phyloP scores from a whole-genome alignment of 1,140 invertebrate genomes.

The Teleopsis dalmanni region DNA sequence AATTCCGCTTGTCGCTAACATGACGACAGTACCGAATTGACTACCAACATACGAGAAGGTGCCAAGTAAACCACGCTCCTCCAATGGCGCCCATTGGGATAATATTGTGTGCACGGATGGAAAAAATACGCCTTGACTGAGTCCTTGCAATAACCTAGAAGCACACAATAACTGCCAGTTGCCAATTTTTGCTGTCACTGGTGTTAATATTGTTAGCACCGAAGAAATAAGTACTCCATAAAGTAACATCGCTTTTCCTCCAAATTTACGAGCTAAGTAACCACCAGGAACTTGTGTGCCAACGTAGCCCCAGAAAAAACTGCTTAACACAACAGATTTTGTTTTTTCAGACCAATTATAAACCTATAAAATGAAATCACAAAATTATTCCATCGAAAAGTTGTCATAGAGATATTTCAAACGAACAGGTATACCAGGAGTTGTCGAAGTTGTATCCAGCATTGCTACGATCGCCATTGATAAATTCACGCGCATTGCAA shows the following conservation, averaged over 20 bases:
- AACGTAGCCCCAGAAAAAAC: slow-evolving; percentile 53
- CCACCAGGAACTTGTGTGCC: slow-evolving; percentile 34
- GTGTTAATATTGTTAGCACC: slow-evolving; percentile 48
- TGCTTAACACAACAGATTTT: slow-evolving; percentile 52
- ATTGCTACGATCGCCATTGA: slow-evolving; percentile 55
- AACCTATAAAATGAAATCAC: slow-evolving; percentile 5
- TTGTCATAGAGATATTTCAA: not conserved
- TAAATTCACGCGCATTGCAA: slow-evolving; percentile 57
- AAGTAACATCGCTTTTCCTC: slow-evolving; percentile 56
- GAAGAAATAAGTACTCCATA: slow-evolving; percentile 51
- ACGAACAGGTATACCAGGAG: slow-evolving; percentile 34
- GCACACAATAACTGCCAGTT: slow-evolving; percentile 54
- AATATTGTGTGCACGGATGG: slow-evolving; percentile 68
- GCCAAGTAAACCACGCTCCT: slow-evolving; percentile 51
- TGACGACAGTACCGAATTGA: slow-evolving; percentile 59
- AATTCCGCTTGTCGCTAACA: slow-evolving; percentile 53
- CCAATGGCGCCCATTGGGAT: slow-evolving; percentile 46
- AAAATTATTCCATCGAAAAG: no score
- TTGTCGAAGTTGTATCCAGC: slow-evolving; percentile 23
- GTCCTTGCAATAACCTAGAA: slow-evolving; percentile 64
- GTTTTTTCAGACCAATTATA: slow-evolving; percentile 47
- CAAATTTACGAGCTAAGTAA: slow-evolving; percentile 46
- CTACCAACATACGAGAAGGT: slow-evolving; percentile 57
- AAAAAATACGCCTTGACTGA: slow-evolving; percentile 69
- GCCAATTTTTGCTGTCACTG: slow-evolving; percentile 35